Base-by-base conservation (phyloP, 2,888 invertebrate genomes). In the Tromatobia lineatoria region DNA sequence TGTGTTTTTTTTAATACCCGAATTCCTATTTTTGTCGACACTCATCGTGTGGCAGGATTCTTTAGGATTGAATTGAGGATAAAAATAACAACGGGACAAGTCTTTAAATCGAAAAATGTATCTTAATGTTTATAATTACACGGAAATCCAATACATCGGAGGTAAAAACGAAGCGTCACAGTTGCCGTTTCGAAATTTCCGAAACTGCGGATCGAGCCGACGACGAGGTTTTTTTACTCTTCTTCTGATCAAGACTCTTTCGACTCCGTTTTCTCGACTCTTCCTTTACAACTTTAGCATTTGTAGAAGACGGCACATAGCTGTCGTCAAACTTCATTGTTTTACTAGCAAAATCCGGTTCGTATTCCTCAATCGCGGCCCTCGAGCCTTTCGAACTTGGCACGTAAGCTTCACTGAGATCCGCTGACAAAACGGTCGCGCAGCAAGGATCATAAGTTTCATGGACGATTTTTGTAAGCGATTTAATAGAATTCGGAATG, bases 321-420 rank as follows among this genome's bases (percentile, higher is more conserved):
- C 91, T 90, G 4, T 90, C 71, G 45, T 91, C 90, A 38, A 91
- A 91, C 29, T 90, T 90, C 90, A 90, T 91, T 0, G 86, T 83
- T 77, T 91, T 91, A 13, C 89, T 88, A 0, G 87, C 83, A 80
- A 91, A 91, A 38, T 91, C 88, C 1, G 91, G 91, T 25, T 91
- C 87, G 78, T 91, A 91, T 29, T 91, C 90, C 42, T 91, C 91
- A 1, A 91, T 61, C 7, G 83, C 79, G 7, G 83, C 50, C 38
- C 85, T 90, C 3, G 82, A 13, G 4, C 88, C 88, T 47, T 90
- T 91, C 0, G 89, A 91, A 78, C 88, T 91, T 4, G 91, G 91
- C 6, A 91, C 84, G 25, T 91, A 91, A 15, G 88, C 89, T 20
- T 88, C 86, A 3, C 80, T 75, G 29, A 86, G 25, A 61, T 82